Evolutionary conservation across 2,888 invertebrate genomes (phyloP), one percentile per base, ranked within the genome.

Genomic region (Polylopha cassiicola): DNA sequence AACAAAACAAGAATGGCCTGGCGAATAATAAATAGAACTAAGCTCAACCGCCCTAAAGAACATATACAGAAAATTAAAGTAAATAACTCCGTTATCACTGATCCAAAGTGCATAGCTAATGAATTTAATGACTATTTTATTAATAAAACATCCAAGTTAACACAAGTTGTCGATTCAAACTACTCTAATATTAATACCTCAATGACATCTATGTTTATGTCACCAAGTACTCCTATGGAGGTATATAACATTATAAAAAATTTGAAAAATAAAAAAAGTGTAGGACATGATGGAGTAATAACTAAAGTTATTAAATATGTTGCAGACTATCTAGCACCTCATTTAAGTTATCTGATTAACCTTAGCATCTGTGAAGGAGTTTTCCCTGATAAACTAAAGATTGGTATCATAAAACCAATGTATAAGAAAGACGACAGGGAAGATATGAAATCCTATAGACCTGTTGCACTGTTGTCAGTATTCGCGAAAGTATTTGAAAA

Each of bases 1-100:
- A 30, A 30, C n/a, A 20, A 20, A 13, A 28, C 27, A 16, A 28
- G 17, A 16, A 16, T 9, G 15, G 16, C 27, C 16, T 28, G 16
- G 27, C 3, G 8, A 28, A 7, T 15, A 8, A 28, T 28, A 16
- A 28, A 28, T 4, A 28, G 9, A 2, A 13, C 18, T 13, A 30
- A 30, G n/a, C 2, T 30, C 2, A 30, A 11, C n/a, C 3, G n/a
- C 2, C 30, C 30, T 10, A 30, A 18, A 9, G 7, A 4, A 8
- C n/a, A 20, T 14, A 20, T 20, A 11, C 23, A 11, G 6, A 23
- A 7, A 1, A 7, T 23, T 2, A 23, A 13, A 23, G 10, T 7
- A 13, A 11, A 23, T 23, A 11, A 11, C 11, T 6, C 7, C 13
- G 6, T 23, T 23, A 23, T 23, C 10, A n/a, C 23, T 11, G 23